Conservation (phyloP, 2,797 vertebrate genomes). For the Crocidura indochinensis region DNA sequence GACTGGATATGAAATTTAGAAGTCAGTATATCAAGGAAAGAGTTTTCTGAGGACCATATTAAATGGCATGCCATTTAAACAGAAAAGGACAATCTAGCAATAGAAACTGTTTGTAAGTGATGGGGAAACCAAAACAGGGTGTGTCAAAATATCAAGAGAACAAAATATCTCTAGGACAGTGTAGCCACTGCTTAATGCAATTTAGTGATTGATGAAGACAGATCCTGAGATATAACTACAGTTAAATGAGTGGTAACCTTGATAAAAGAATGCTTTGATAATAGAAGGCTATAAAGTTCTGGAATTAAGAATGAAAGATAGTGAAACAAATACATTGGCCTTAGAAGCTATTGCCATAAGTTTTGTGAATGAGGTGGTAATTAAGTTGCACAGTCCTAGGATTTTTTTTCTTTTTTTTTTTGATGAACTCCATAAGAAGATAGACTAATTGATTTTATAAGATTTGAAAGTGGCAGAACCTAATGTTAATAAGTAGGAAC, state of each 20-base stretch:
- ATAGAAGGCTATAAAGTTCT: slow-evolving; percentile 1
- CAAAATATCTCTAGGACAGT: neutral
- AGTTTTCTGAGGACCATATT: neutral
- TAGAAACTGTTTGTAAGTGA: neutral
- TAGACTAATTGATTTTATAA: slow-evolving; percentile 2
- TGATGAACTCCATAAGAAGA: neutral
- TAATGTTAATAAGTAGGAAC: neutral
- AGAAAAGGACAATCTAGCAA: neutral
- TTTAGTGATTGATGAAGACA: neutral
- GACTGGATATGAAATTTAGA: neutral
- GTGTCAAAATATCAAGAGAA: neutral
- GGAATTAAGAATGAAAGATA: neutral
- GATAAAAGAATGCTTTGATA: neutral
- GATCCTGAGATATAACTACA: neutral
- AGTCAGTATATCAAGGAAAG: neutral
- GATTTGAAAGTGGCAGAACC: neutral
- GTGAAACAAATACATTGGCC: neutral
- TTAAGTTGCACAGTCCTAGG: neutral
- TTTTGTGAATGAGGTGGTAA: neutral
- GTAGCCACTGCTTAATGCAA: neutral
- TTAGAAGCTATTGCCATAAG: neutral
- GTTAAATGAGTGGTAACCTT: neutral
- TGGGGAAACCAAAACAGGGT: neutral
- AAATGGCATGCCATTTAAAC: neutral
- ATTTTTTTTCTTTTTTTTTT: neutral